Evolutionary conservation across 2,888 invertebrate species (phyloP).

Genomic region (Ennomos erosarius): DNA sequence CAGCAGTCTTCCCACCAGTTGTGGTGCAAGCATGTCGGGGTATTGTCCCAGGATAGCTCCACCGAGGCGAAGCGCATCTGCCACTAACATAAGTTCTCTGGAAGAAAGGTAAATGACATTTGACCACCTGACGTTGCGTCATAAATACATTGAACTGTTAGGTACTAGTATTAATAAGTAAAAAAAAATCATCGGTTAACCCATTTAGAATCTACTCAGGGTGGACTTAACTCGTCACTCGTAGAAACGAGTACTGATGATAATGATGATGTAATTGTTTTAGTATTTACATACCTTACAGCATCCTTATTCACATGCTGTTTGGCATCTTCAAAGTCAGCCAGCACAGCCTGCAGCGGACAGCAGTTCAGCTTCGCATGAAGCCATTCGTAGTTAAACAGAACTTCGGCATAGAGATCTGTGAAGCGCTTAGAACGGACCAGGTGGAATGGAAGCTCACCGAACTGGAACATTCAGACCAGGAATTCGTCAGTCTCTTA

Average conservation of each 20-base stretch:
- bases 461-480: conserved; percentile 86
- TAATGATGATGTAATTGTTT: too few species aligned
- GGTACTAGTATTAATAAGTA: too few species aligned
- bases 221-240: too few species aligned
- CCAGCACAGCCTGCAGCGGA: conserved; percentile 96
- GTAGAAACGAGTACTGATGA: too few species aligned
- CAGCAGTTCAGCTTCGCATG: conserved; percentile 98
- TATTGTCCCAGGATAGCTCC: conserved; percentile 96
- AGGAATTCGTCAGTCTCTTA: too few species aligned
- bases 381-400: conserved; percentile 99
- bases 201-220: too few species aligned
- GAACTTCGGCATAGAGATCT: conserved; percentile 95
- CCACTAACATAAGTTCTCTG: conserved; percentile 95
- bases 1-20: conserved; percentile 95
- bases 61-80: conserved; percentile 96
- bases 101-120: conserved; percentile 35
- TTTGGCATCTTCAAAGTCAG: conserved; percentile 98
- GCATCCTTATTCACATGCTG: conserved; percentile 91
- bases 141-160: too few species aligned
- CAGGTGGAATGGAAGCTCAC: conserved; percentile 97
- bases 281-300: conserved; percentile 15
- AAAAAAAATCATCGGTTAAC: too few species aligned
- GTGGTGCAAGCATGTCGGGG: conserved; percentile 98
- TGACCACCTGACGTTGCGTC: too few species aligned
- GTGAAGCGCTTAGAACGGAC: conserved; percentile 95